Base-by-base conservation (phyloP, 2,113 vertebrate species). In the Solea senegalensis region DNA sequence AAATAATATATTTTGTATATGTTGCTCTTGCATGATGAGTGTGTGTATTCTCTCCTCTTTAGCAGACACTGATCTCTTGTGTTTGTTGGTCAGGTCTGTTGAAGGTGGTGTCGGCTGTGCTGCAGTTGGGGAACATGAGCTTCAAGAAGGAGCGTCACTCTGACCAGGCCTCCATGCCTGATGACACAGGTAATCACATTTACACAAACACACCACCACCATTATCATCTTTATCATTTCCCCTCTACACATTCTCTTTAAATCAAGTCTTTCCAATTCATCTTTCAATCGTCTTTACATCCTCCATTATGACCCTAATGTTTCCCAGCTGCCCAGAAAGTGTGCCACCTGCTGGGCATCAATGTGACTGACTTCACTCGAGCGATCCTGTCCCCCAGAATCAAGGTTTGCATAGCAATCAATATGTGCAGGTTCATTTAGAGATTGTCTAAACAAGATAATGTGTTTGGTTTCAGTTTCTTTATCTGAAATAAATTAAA, bases 61-160 rank as follows among this genome's bases (percentile, higher is more conserved):
- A 39, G 50, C 66, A 54, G 26, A 52, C 46, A 51, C 7, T 54
- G 54, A 72, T 9, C 10, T 43, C 13, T 14, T 48, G 2, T 65
- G 41, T 68, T 15, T 68, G 27, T 50, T 15, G 27, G 4, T 63
- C 83, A 99, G 97, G 97, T 86, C 79, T 99, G 78, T 75, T 99
- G 90, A 95, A 93, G 72, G 96, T 98, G 71, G 94, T 98, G 78
- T 98, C 98, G 0, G 95, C 96, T 0, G 97, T 99, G 46, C 94
- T 99, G 49, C 98, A 99, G 91, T 89, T 99, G 39, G 97, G 98
- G 27, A 99, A 99, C 87, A 99, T 99, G 21, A 90, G 52, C 49
- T 99, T 99, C 86, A 99, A 99, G 92, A 99, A 98, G 89, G 98
- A 99, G 62, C 96, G 98, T 2, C 93, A 98, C 86, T 95, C 95